phyloP scores from a whole-genome alignment of 1,140 invertebrate species.

The Oscheius sp. region DNA sequence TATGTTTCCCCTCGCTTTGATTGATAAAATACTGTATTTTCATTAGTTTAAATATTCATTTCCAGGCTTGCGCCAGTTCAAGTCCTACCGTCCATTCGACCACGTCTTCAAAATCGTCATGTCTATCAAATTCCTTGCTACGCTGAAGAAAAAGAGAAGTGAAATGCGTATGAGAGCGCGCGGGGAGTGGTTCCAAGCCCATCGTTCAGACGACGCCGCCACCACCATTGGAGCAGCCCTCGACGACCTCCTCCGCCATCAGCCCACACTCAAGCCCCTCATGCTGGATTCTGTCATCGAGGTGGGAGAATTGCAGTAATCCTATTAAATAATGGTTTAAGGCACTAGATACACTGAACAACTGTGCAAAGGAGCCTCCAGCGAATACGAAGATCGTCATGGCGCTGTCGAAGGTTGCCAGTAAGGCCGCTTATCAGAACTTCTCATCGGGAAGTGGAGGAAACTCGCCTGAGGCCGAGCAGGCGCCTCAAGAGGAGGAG shows the following conservation, averaged over 20 bases:
- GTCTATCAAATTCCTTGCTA: slow-evolving; percentile 23
- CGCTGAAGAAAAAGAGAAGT: slow-evolving; percentile 16
- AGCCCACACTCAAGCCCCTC: slow-evolving; percentile 76
- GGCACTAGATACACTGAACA: background rate
- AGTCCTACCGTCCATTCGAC: slow-evolving; percentile 75
- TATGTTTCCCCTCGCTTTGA: no score
- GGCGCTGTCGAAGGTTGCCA: slow-evolving; percentile 8
- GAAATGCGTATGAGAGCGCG: slow-evolving; percentile 12
- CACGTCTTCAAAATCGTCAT: slow-evolving; percentile 70
- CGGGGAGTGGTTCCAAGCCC: no score
- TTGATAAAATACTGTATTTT: slow-evolving; percentile 67
- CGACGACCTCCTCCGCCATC: slow-evolving; percentile 87
- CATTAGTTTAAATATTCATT: no score
- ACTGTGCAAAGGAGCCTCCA: slow-evolving; percentile 2
- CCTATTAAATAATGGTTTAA: background rate
- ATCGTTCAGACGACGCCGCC: slow-evolving; percentile 72
- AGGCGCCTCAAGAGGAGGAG: background rate
- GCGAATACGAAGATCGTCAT: slow-evolving; percentile 17
- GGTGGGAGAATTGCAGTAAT: background rate
- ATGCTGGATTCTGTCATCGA: slow-evolving; percentile 73
- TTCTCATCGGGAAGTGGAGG: background rate
- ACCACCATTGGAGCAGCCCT: slow-evolving; percentile 85
- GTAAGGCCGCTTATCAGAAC: background rate
- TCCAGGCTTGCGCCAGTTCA: slow-evolving; percentile 26
- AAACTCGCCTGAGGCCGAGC: background rate